phyloP scores from a whole-genome alignment of 53 echinoderm and acorn worm genomes.

The Glandiceps talaboti region DNA sequence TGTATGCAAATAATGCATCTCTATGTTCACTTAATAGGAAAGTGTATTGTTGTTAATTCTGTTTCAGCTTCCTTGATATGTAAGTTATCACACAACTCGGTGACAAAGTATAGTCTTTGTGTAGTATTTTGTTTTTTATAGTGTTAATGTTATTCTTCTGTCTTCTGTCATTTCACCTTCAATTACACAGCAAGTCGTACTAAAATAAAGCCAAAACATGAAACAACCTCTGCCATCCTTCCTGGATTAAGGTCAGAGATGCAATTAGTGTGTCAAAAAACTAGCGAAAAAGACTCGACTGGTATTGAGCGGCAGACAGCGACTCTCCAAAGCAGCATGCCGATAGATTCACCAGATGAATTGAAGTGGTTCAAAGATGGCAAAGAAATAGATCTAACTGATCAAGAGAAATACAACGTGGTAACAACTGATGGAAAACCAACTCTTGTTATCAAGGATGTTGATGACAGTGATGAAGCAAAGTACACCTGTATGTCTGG shows the following conservation, averaged over 20 bases:
- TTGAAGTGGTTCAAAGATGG: slow-evolving; percentile 14
- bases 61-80: no score
- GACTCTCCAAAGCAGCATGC: not conserved
- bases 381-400: not conserved
- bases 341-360: not conserved
- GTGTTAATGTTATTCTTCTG: no score
- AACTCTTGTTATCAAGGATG: slow-evolving; percentile 37
- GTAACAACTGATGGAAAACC: not conserved
- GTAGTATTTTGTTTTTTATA: no score
- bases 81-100: no score
- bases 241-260: not conserved
- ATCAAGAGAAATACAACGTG: not conserved
- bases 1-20: no score
- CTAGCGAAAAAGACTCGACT: not conserved
- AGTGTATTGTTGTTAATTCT: no score
- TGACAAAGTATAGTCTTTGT: no score
- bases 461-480: slow-evolving; percentile 53
- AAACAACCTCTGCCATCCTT: not conserved
- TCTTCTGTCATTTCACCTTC: no score
- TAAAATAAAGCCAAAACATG: not conserved
- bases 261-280: not conserved
- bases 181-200: no score
- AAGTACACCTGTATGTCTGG: slow-evolving; percentile 81
- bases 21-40: no score
- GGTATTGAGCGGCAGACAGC: not conserved